phyloP scores from a whole-genome alignment of 2,888 invertebrate species.

The Heliconius ismenius region DNA sequence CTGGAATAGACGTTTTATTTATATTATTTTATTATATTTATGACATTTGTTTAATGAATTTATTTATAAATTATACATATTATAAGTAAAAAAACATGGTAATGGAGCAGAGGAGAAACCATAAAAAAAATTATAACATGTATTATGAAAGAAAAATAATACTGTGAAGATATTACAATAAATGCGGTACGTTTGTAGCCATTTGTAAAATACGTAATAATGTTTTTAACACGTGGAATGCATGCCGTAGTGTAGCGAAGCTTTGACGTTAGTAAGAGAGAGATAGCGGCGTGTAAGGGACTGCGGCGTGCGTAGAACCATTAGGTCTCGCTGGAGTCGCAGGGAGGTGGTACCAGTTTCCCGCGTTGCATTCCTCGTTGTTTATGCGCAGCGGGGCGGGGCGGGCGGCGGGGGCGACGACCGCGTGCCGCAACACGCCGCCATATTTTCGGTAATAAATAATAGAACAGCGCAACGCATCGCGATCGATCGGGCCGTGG shows the following conservation, averaged over 20 bases:
- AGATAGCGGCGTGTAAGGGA: conserved; percentile 41
- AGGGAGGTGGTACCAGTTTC: conserved; percentile 59
- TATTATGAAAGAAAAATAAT: neutral
- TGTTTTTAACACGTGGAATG: conserved; percentile 48
- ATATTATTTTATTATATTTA: neutral
- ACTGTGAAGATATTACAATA: neutral
- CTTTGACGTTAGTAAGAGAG: conserved; percentile 36
- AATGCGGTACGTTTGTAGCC: conserved; percentile 12
- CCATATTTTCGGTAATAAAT: conserved; percentile 79
- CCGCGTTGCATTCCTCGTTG: conserved; percentile 69
- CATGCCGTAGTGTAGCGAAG: conserved; percentile 42
- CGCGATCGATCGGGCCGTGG: conserved; percentile 69
- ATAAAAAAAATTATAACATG: neutral
- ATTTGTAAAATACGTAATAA: conserved; percentile 26
- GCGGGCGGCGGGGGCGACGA: conserved; percentile 62
- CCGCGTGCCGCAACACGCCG: conserved; percentile 72
- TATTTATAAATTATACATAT: too few relatives aligned
- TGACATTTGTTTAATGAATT: neutral
- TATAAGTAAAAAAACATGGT: neutral
- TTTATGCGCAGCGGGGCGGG: conserved; percentile 57
- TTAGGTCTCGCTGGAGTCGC: conserved; percentile 50
- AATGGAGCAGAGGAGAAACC: neutral
- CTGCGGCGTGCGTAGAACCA: conserved; percentile 44
- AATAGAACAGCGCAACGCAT: conserved; percentile 73
- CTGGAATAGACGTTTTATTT: neutral